Evolutionary conservation across 1,140 invertebrate genomes (phyloP), one percentile per base, ranked within the genome.

Genomic region (Steinernema khuongi): DNA sequence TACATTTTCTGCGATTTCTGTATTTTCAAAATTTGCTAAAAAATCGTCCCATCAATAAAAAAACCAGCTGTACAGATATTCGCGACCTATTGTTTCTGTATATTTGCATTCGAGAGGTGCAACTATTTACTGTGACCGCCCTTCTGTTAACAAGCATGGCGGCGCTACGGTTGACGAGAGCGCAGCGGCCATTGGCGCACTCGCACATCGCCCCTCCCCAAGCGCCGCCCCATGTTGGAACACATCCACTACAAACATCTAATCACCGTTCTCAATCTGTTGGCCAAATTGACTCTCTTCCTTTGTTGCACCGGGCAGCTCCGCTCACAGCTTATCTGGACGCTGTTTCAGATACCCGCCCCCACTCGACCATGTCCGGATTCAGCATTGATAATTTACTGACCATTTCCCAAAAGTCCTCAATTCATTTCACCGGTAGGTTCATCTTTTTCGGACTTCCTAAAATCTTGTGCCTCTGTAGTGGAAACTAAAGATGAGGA

Each of bases 181-280:
- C 50, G 50, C 50, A 2, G 50, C 50, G 50, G 4, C 50, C 7
- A 60, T 60, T 60, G 50, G 50, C 50, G 50, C 50, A 60, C 11
- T 14, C 50, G 50, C 4, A 14, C 50, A 22, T 22, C 50, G 50
- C 50, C 50, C 50, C 50, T 60, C 19, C 50, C n/a, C 14, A 60
- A 60, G 22, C 50, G 50, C 50, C 50, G 50, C 50, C 50, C 50
- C 50, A n/a, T 60, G 50, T 60, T 60, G 50, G 50, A 60, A 60
- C 50, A 60, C 50, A 60, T 60, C 22, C 50, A 60, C 50, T 60
- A 60, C 50, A 60, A 60, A 60, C 50, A 60, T 60, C 14, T 60
- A 60, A 60, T 60, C 50, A 60, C 50, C 7, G 50, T 60, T 14
- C 50, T 60, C 50, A 17, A 60, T 60, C 50, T 60, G 50, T 60